Percentiles rank a stretch among this genome's conserved stretches.
phyloP scores from a whole-genome alignment of 2,113 vertebrate genomes.

The Gallinago paraguaiae region DNA sequence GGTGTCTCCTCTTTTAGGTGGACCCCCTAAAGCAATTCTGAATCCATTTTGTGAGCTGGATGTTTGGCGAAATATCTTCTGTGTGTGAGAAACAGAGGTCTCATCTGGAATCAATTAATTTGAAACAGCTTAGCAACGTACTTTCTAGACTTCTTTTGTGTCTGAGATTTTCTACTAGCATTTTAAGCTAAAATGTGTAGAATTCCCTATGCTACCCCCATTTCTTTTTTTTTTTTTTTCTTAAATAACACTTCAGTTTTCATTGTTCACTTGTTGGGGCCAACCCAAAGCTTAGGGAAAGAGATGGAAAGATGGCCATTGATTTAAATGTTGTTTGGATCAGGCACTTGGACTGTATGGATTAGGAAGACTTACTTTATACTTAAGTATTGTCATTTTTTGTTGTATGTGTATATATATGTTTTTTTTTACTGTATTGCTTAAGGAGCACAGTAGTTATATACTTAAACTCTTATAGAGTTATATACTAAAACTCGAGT shows the following conservation, averaged over 20 bases:
- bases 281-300: neutral
- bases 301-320: neutral
- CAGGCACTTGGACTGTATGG: neutral
- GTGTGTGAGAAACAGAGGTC: slow-evolving; percentile 25
- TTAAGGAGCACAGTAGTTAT: neutral
- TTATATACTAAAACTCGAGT: neutral
- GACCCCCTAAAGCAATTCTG: neutral
- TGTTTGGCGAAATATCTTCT: neutral
- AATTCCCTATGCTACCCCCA: neutral
- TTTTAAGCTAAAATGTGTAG: neutral
- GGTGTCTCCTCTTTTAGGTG: neutral
- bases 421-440: neutral
- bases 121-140: neutral
- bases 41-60: slow-evolving; percentile 25
- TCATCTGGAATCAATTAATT: slow-evolving; percentile 65
- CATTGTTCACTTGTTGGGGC: neutral
- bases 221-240: neutral
- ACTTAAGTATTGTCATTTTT: neutral
- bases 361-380: neutral
- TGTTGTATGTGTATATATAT: accelerated
- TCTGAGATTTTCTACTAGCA: neutral
- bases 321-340: neutral
- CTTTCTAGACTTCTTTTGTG: neutral
- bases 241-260: neutral
- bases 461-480: neutral